phyloP scores from a whole-genome alignment of 2,797 vertebrate species.

The Chrosomus eos region DNA sequence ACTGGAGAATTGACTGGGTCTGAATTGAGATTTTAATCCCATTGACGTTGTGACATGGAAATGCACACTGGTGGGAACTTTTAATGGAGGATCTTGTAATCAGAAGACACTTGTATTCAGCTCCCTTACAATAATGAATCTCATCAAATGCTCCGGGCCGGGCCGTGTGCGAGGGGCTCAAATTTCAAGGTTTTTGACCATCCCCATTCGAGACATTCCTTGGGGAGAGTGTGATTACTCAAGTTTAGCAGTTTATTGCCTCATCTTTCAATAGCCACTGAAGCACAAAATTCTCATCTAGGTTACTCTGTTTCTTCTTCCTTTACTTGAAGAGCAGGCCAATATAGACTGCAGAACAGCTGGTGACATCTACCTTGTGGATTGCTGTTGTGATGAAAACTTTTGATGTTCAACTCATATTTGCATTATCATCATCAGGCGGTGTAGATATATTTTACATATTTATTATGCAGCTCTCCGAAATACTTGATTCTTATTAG shows the following conservation, averaged over 20 bases:
- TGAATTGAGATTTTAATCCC: constrained; percentile 99
- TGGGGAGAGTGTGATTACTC: constrained; percentile 98
- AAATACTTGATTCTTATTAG: background rate
- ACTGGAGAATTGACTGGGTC: constrained; percentile 96
- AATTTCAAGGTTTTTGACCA: constrained; percentile 99
- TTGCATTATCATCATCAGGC: background rate
- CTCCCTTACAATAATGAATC: constrained; percentile 94
- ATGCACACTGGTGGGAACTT: constrained; percentile 93
- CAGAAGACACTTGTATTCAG: constrained; percentile 96
- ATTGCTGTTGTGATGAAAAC: constrained; percentile 56
- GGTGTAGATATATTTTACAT: background rate
- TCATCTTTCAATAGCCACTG: constrained; percentile 99
- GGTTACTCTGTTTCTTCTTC: constrained; percentile 82
- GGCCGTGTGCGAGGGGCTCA: constrained; percentile 85
- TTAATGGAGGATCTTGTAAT: constrained; percentile 93
- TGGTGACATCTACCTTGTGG: constrained; percentile 81
- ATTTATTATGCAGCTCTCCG: background rate
- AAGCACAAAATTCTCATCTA: constrained; percentile 99
- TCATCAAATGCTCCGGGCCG: constrained; percentile 93
- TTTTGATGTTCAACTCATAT: constrained; percentile 10
- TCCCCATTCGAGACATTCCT: constrained; percentile 95
- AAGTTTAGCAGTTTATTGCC: constrained; percentile 99
- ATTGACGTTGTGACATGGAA: constrained; percentile 91
- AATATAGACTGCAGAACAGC: constrained; percentile 91
- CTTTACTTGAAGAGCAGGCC: constrained; percentile 92